Evolutionary conservation across 2,113 vertebrate species (phyloP).

Genomic region (Propithecus coquereli): DNA sequence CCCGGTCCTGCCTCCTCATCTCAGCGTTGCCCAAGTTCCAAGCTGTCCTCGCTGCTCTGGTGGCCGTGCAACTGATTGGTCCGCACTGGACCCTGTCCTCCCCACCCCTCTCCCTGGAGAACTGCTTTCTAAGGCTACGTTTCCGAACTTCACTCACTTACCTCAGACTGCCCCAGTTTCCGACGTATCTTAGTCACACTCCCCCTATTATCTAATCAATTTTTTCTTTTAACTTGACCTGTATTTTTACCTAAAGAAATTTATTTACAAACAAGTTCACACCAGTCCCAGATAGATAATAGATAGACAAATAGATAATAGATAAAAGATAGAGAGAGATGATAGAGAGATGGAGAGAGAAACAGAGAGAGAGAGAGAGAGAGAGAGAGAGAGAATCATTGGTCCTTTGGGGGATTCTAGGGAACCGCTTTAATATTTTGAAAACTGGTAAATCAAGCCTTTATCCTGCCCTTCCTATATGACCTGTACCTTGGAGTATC

Average conservation of each 20-base stretch:
- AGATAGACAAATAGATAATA: not conserved
- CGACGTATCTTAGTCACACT: not conserved
- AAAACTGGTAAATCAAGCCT: not conserved
- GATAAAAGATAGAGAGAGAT: no score
- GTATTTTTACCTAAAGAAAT: not conserved
- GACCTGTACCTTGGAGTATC: not conserved
- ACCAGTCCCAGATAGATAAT: not conserved
- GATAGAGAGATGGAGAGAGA: no score
- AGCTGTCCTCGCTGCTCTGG: not conserved
- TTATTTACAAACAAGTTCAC: not conserved
- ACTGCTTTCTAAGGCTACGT: not conserved
- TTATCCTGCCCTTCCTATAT: not conserved
- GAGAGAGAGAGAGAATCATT: not conserved
- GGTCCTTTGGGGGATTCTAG: not conserved
- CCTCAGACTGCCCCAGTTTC: not conserved
- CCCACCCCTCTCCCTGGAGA: not conserved
- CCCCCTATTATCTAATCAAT: not conserved
- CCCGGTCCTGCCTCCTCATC: not conserved
- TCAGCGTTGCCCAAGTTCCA: not conserved
- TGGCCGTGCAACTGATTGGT: fast-evolving
- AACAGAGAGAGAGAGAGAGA: not conserved
- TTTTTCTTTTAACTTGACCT: not conserved
- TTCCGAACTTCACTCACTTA: not conserved
- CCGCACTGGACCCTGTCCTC: not conserved
- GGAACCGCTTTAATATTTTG: not conserved